Percentiles rank a stretch among this genome's conserved stretches.
phyloP scores from a whole-genome alignment of 2,113 vertebrate genomes.

The Saiga tatarica region DNA sequence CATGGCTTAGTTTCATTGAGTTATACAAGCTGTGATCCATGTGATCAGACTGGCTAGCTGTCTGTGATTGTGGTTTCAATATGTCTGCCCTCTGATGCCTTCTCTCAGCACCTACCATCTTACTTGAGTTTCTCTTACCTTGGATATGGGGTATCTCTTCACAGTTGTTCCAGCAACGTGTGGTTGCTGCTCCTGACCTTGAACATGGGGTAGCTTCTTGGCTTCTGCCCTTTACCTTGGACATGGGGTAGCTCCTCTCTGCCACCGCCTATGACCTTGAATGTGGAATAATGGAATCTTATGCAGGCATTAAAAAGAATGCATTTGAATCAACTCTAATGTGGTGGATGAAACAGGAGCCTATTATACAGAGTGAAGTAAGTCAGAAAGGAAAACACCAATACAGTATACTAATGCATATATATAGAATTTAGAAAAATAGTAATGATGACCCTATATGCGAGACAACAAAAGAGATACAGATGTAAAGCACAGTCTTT shows the following conservation, averaged over 20 bases:
- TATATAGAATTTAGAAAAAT: background rate
- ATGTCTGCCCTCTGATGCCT: background rate
- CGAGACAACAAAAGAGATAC: background rate
- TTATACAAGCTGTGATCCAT: background rate
- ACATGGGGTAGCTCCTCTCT: background rate
- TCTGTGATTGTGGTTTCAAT: background rate
- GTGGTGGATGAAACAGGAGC: background rate
- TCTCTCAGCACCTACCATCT: background rate
- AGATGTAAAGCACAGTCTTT: background rate
- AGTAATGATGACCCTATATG: background rate
- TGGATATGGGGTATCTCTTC: background rate
- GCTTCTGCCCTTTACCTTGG: background rate
- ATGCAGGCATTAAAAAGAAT: background rate
- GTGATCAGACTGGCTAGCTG: background rate
- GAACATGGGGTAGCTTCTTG: fast-evolving
- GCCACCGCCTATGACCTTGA: background rate
- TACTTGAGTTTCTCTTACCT: background rate
- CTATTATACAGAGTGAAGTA: background rate
- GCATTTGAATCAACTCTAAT: background rate
- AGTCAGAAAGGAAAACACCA: background rate
- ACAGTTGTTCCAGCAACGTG: background rate
- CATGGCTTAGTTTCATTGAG: background rate
- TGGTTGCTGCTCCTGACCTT: background rate
- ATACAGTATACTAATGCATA: background rate
- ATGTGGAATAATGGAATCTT: background rate